Base-by-base conservation (phyloP, 2,888 invertebrate genomes). In the Endotricha flammealis region DNA sequence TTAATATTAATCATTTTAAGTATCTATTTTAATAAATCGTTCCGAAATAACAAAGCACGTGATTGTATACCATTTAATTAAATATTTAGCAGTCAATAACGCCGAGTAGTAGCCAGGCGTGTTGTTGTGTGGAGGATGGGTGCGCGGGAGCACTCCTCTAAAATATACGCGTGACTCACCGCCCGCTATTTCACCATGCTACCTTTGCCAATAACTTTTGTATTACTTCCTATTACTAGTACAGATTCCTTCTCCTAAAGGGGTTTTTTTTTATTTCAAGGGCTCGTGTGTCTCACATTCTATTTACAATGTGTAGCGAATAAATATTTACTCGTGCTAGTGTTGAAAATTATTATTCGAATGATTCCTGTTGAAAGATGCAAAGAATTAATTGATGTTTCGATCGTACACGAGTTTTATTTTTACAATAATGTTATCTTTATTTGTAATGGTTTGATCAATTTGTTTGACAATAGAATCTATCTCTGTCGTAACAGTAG, bases 171-270 rank as follows among this genome's bases (percentile, higher is more conserved):
- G 54, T 86, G 85, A 86, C 64, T 83, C 85, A 85, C 49, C 52
- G 57, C 50, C 50, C 41, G 58, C 67, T 68, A 69, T 81, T 82
- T 82, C 77, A 78, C 80, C 75, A 74, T 76, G 65, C 65, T 70
- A 71, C 76, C 78, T 78, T 72, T 80, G 81, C 83, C 83, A 83
- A 83, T 82, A 71, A 72, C 74, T 78, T 74, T 72, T 73, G 70
- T 78, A 77, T 74, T 75, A 71, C 80, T 83, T 85, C 85, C 82
- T 83, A 79, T 70, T 75, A 67, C 66, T 58, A 58, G 54, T 58
- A 55, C 46, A 42, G 31, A 49, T 42, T 50, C 40, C 41, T 38
- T 45, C 48, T 44, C 42, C 48, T 23, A 23, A 43, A 39, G 38
- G 50, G 45, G 53, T 52, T 55, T 44, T 55, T 44, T 47, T 48